A percentile compares a stretch with the other conserved stretches of the same genome.
phyloP scores from a whole-genome alignment of 2,113 vertebrate genomes.

The Archocentrus centrarchus region DNA sequence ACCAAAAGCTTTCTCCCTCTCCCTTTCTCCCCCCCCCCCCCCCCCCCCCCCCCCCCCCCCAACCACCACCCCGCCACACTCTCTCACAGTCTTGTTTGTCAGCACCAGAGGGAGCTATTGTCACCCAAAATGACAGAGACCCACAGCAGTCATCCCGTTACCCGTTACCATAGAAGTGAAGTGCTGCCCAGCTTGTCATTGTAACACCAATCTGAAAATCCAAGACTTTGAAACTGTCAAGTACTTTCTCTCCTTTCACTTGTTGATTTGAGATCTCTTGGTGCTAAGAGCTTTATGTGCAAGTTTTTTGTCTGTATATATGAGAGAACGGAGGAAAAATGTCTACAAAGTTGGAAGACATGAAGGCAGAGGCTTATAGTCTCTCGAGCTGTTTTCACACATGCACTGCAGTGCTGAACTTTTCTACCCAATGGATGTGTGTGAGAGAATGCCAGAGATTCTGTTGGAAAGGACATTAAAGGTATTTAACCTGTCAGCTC shows the following conservation, averaged over 20 bases:
- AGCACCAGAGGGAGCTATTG: conserved; percentile 67
- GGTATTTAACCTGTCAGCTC: neutral
- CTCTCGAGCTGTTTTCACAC: conserved; percentile 5
- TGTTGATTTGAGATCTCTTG: conserved; percentile 11
- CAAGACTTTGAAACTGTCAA: neutral
- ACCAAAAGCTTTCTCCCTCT: conserved; percentile 8
- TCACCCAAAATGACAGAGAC: conserved; percentile 16
- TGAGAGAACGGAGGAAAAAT: neutral
- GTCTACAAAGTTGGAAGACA: neutral
- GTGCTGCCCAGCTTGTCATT: conserved; percentile 18
- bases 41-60: neutral
- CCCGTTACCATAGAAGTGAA: neutral
- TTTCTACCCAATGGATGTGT: neutral
- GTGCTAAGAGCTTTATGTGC: neutral
- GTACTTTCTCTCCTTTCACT: conserved; percentile 9
- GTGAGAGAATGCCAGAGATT: neutral
- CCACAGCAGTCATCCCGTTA: neutral
- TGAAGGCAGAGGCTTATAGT: neutral
- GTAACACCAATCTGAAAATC: neutral
- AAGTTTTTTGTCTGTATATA: neutral
- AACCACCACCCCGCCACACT: neutral
- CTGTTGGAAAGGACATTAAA: neutral
- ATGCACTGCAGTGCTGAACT: neutral
- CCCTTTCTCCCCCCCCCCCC: neutral
- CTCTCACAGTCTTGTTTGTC: neutral